Evolutionary conservation across 2,113 vertebrate species (phyloP).

Genomic region (Planiliza haematocheilus): DNA sequence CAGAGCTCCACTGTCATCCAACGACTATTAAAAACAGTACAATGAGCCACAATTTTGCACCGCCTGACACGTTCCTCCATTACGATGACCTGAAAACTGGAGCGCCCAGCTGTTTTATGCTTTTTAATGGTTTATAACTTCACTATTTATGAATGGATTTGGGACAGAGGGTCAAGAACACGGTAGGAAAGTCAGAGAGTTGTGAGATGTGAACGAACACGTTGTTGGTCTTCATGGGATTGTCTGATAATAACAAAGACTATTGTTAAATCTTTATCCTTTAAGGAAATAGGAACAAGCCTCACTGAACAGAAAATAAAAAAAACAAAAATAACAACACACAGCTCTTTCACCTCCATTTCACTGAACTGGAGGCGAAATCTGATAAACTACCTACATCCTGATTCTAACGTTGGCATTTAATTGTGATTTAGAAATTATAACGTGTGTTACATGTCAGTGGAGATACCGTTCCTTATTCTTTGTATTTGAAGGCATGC

Average conservation of each 20-base stretch:
- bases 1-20: background rate
- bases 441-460: too few relatives aligned
- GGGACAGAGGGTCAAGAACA: background rate
- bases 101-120: background rate
- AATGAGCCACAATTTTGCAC: background rate
- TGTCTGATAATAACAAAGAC: too few relatives aligned
- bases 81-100: background rate
- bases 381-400: too few relatives aligned
- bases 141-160: background rate
- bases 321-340: too few relatives aligned
- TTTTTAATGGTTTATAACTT: background rate
- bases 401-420: too few relatives aligned
- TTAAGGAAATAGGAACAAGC: too few relatives aligned
- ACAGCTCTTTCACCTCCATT: background rate
- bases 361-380: background rate
- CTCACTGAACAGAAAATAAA: too few relatives aligned
- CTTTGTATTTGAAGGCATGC: constrained; percentile 16
- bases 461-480: background rate
- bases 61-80: constrained; percentile 5
- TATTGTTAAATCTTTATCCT: too few relatives aligned
- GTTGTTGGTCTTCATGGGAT: too few relatives aligned
- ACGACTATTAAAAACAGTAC: constrained; percentile 11
- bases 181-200: background rate
- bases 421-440: too few relatives aligned
- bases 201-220: background rate